Conservation (phyloP, 1,140 invertebrate genomes). For the Nomia melanderi region DNA sequence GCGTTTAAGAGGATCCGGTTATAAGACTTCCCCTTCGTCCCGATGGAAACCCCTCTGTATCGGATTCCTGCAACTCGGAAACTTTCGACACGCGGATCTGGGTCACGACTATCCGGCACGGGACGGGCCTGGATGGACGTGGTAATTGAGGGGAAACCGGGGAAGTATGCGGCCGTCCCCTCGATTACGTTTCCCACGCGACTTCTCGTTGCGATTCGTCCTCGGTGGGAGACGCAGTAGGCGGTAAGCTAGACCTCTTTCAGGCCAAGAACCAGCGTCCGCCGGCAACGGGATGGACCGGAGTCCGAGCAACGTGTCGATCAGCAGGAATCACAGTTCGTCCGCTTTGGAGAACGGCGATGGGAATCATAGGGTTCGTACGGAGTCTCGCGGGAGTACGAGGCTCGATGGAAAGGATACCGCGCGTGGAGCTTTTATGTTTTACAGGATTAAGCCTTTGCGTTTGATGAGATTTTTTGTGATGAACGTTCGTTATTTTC, state of each 20-base stretch:
- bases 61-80: constrained; percentile 32
- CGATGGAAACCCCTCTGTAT: background rate
- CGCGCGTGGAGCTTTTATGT: too few species aligned
- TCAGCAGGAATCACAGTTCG: constrained; percentile 89
- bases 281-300: constrained; percentile 85
- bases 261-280: constrained; percentile 76
- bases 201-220: constrained; percentile 10
- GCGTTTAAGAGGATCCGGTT: constrained; percentile 8
- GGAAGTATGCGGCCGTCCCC: constrained; percentile 16
- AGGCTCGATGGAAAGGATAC: too few species aligned
- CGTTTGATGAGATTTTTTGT: too few species aligned
- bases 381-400: too few species aligned
- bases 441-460: too few species aligned
- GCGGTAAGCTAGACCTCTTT: constrained; percentile 75
- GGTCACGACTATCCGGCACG: constrained; percentile 13
- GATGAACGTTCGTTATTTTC: too few species aligned
- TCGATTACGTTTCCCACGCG: constrained; percentile 39
- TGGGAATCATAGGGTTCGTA: constrained; percentile 82
- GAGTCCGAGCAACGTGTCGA: constrained; percentile 90
- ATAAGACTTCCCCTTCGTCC: constrained; percentile 4
- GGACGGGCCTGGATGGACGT: background rate
- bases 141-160: constrained; percentile 32
- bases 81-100: constrained; percentile 22
- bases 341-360: constrained; percentile 86
- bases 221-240: constrained; percentile 65